Percentiles rank a stretch among this genome's conserved stretches.
Conservation (phyloP, 1,140 invertebrate species). For the Ostrea edulis region DNA sequence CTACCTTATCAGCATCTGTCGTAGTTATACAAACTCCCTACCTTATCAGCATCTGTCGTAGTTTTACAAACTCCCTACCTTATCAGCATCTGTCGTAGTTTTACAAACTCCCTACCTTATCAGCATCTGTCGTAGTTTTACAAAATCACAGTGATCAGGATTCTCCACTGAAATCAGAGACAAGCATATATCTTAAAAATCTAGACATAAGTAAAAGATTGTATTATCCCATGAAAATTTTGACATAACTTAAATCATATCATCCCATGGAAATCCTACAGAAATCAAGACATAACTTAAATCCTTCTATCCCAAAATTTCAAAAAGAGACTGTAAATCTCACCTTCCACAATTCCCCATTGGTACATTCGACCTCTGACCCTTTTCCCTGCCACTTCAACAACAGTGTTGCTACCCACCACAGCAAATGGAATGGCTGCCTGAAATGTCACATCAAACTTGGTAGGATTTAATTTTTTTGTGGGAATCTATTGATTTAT, state of each 20-base stretch:
- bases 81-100: conserved; percentile 78
- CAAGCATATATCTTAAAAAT: not conserved
- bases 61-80: conserved; percentile 78
- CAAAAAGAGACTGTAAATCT: not conserved
- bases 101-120: conserved; percentile 73
- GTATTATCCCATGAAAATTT: no score
- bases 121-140: conserved; percentile 77
- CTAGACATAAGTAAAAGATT: no score
- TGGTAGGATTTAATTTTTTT: no score
- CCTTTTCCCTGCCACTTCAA: conserved; percentile 85
- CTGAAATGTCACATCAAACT: conserved; percentile 48
- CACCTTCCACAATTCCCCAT: conserved; percentile 96
- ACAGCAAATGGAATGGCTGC: conserved; percentile 94
- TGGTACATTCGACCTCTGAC: conserved; percentile 96
- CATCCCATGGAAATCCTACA: not conserved
- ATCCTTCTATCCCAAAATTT: not conserved
- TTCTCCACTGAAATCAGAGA: conserved; percentile 78
- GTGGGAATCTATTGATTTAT: no score
- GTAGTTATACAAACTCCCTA: conserved; percentile 57
- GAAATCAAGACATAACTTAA: not conserved
- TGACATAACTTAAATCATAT: no score
- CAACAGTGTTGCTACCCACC: conserved; percentile 97
- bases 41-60: conserved; percentile 79
- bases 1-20: no score
- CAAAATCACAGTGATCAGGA: conserved; percentile 79